Evolutionary conservation across 64 coral and sea anemone genomes (phyloP).

Genomic region (Stichodactyla helianthus): DNA sequence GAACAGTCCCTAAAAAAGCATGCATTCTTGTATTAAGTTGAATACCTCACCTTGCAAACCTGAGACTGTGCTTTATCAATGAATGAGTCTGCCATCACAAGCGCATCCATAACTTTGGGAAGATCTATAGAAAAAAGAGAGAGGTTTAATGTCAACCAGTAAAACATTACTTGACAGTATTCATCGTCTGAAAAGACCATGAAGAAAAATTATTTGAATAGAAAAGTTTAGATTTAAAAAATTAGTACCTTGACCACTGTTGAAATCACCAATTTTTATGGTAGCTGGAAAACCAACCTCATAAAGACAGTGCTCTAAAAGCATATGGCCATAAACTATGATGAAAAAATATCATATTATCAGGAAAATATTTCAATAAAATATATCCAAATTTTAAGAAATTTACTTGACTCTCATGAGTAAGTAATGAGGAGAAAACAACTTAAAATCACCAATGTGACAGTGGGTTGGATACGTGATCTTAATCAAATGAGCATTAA

Average conservation of each 20-base stretch:
- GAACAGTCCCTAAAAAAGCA: neutral
- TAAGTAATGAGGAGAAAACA: too few species aligned
- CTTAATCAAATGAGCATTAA: too few species aligned
- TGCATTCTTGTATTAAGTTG: neutral
- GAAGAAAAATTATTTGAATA: neutral
- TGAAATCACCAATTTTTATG: slow-evolving; percentile 57
- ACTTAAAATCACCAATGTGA: too few species aligned
- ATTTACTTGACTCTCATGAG: too few species aligned
- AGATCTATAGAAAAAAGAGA: slow-evolving; percentile 43
- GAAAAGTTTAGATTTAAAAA: too few species aligned
- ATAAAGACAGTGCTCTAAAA: slow-evolving; percentile 85
- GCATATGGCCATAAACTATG: slow-evolving; percentile 86
- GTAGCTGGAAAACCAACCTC: slow-evolving; percentile 64
- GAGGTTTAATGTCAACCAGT: neutral
- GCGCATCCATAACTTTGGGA: slow-evolving; percentile 65
- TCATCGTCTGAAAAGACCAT: too few species aligned
- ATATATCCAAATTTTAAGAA: too few species aligned
- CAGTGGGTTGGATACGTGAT: too few species aligned
- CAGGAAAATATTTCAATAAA: too few species aligned
- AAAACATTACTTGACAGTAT: too few species aligned
- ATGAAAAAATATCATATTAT: neutral
- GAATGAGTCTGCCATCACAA: slow-evolving; percentile 68
- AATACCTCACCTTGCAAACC: slow-evolving; percentile 63
- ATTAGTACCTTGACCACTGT: slow-evolving; percentile 59
- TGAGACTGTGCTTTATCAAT: slow-evolving; percentile 51